Conservation (phyloP, 2,797 vertebrate genomes). For the Triplophysa bombifrons region DNA sequence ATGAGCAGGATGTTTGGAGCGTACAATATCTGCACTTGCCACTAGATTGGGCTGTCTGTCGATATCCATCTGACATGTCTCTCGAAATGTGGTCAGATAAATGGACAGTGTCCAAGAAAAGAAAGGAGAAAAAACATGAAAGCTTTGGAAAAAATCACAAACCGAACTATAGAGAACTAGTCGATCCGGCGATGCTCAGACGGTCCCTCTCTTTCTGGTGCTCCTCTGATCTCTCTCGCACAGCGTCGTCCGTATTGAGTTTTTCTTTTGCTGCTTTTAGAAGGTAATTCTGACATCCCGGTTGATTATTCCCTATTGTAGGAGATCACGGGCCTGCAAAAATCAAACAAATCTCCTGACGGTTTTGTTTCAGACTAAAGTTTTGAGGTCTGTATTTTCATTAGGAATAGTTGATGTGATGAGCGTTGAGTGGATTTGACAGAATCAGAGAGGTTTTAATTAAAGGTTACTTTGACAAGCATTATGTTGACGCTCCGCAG, state of each 20-base stretch:
- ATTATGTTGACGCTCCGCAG: not conserved
- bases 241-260: not conserved
- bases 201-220: not conserved
- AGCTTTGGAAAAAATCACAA: constrained; percentile 28
- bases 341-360: constrained; percentile 39
- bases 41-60: constrained; percentile 73
- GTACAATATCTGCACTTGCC: constrained; percentile 72
- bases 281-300: constrained; percentile 30
- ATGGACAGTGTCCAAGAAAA: constrained; percentile 67
- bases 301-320: constrained; percentile 38
- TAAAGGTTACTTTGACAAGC: constrained; percentile 30
- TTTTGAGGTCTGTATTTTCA: constrained; percentile 20
- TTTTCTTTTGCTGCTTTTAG: not conserved
- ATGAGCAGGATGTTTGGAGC: constrained; percentile 72
- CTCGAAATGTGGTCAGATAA: constrained; percentile 70
- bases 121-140: constrained; percentile 22
- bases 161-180: constrained; percentile 32
- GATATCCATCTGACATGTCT: constrained; percentile 69
- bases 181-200: constrained; percentile 13
- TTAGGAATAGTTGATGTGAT: constrained; percentile 2
- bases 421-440: constrained; percentile 14
- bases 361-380: constrained; percentile 9
- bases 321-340: constrained; percentile 23
- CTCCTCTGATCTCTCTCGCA: constrained; percentile 8
- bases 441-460: constrained; percentile 20